These are phyloP conservation scores for rat (Rattus norvegicus) DNA, from an alignment of 2,113 vertebrate species.

Conservation along the genomic window DNA sequence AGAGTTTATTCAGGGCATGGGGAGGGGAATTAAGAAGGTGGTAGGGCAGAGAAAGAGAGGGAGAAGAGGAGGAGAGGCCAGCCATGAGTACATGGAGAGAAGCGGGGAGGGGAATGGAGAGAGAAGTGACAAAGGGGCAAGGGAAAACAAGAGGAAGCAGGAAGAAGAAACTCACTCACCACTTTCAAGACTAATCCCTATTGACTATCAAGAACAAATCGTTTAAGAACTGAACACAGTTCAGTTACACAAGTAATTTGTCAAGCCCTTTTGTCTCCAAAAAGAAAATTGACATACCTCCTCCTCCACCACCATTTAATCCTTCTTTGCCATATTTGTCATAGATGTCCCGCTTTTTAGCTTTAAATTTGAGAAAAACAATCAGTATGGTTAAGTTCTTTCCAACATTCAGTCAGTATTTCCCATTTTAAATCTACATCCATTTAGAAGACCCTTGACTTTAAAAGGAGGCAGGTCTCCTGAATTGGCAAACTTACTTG, in stretches of 20 bases:
- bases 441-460: not conserved
- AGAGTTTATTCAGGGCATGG: too few relatives aligned
- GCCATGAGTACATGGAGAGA: too few relatives aligned
- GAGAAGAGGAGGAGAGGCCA: too few relatives aligned
- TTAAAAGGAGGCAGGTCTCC: not conserved
- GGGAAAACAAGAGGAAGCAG: too few relatives aligned
- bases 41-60: too few relatives aligned
- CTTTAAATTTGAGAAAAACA: constrained; percentile 83
- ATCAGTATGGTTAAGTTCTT: not conserved
- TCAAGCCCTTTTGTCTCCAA: not conserved
- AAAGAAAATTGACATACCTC: constrained; percentile 86
- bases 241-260: too few relatives aligned
- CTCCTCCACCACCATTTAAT: constrained; percentile 88
- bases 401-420: not conserved
- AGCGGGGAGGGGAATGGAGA: too few relatives aligned
- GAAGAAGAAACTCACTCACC: not conserved
- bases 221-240: not conserved
- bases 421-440: not conserved
- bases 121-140: too few relatives aligned
- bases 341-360: constrained; percentile 93
- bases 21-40: too few relatives aligned
- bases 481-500: not conserved
- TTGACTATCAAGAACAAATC: not conserved
- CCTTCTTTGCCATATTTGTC: constrained; percentile 97
- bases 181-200: too few relatives aligned